phyloP scores from a whole-genome alignment of 2,797 vertebrate genomes.

The Pseudochaenichthys georgianus region DNA sequence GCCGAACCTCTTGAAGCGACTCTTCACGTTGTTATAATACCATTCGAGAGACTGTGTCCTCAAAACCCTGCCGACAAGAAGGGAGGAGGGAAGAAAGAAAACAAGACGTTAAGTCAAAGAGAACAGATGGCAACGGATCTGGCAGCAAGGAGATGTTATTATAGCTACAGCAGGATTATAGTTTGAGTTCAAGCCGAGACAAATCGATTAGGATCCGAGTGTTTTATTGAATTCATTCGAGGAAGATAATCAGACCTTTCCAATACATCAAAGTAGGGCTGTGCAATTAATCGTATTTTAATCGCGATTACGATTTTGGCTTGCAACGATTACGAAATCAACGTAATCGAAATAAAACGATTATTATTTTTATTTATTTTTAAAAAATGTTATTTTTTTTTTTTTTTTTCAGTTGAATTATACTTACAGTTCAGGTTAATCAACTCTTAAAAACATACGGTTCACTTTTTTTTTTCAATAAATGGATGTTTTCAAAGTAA shows the following conservation, averaged over 20 bases:
- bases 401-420: no score
- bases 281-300: no score
- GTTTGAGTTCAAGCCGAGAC: constrained; percentile 39
- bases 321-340: no score
- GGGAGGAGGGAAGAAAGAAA: constrained; percentile 16
- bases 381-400: no score
- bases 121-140: constrained; percentile 53
- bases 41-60: constrained; percentile 95
- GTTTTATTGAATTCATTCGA: constrained; percentile 18
- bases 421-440: no score
- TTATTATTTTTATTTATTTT: no score
- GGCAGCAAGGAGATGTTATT: constrained; percentile 44
- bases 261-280: neutral
- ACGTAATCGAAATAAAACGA: no score
- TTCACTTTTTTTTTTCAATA: no score
- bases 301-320: no score
- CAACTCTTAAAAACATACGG: no score
- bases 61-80: constrained; percentile 84
- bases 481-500: no score
- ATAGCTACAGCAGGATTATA: constrained; percentile 54
- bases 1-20: constrained; percentile 96
- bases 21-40: constrained; percentile 98
- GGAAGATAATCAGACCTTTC: constrained; percentile 18
- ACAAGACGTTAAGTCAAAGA: constrained; percentile 42
- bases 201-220: constrained; percentile 34